Base-by-base conservation (phyloP, 2,113 vertebrate genomes). In the Myxocyprinus asiaticus region DNA sequence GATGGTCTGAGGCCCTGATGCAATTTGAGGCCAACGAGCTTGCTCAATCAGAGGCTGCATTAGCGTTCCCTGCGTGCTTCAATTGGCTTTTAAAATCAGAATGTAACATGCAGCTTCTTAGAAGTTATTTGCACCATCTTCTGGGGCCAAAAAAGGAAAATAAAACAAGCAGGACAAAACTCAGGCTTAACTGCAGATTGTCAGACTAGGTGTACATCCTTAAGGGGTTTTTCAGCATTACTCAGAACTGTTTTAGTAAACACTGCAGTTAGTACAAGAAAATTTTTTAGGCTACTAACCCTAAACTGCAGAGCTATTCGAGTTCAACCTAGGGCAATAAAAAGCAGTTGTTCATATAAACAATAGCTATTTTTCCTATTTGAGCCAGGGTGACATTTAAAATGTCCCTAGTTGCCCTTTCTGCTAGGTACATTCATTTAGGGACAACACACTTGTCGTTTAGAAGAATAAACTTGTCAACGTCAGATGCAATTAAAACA, bases 401-500 rank as follows among this genome's bases (percentile, higher is more conserved):
- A 50, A 44, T 70, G 50, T 81, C 74, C 80, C 80, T 48, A 62
- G 61, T 67, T 58, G 45, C 9, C 8, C 53, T 74, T n/a, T 12
- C 55, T 15, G 56, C 67, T 63, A 14, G 56, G 15, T 63, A 74
- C 64, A 72, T 22, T 63, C 45, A 70, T 45, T 50, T 63, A 42
- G 69, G 61, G 67, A 72, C 72, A 77, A 62, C 55, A 11, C 48
- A 62, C 47, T 33, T 62, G 71, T 22, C 15, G 1, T 47, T 61
- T 76, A 70, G 79, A 75, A 65, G 45, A 74, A 61, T 55, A 61
- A 71, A 71, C 84, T 84, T 76, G 83, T 62, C 68, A 79, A 79
- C 14, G 70, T 86, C 73, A 70, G 71, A 80, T 75, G 86, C 86
- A 68, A 86, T 71, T 76, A 62, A 65, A 77, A 58, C 56, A 67